A percentile compares a stretch with the other conserved stretches of the same genome.
Evolutionary conservation across 2,888 invertebrate genomes (phyloP).

Genomic region (Latrodectus elegans): DNA sequence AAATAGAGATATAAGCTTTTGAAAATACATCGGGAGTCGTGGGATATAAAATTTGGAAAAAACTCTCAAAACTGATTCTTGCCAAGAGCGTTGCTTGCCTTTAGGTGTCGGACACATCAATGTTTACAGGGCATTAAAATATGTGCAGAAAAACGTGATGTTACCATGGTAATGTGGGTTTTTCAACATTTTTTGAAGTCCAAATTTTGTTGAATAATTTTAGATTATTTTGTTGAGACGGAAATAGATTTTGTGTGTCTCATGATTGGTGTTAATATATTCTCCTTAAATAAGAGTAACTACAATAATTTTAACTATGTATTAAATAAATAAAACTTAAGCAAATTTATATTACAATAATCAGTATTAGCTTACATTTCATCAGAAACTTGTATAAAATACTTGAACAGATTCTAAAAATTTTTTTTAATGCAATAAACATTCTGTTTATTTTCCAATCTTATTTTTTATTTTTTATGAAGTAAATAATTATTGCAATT

Average conservation of each 20-base stretch:
- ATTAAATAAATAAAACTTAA: background rate
- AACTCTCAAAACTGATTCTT: constrained; percentile 13
- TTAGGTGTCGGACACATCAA: constrained; percentile 10
- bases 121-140: constrained; percentile 38
- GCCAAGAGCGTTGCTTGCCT: constrained; percentile 8
- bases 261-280: background rate
- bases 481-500: no score
- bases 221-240: constrained; percentile 9
- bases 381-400: no score
- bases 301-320: background rate
- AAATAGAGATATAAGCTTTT: background rate
- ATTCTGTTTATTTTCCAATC: no score
- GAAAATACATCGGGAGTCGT: background rate
- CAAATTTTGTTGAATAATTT: constrained; percentile 11
- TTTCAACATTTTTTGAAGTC: constrained; percentile 6
- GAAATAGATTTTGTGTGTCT: background rate
- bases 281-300: background rate
- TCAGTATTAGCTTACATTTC: no score
- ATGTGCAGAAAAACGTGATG: constrained; percentile 30
- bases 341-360: no score
- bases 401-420: no score
- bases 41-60: background rate
- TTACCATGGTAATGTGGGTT: constrained; percentile 41
- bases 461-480: no score
- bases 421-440: no score